Evolutionary conservation across 2,797 vertebrate species (phyloP).

Genomic region (Hirundo rustica): DNA sequence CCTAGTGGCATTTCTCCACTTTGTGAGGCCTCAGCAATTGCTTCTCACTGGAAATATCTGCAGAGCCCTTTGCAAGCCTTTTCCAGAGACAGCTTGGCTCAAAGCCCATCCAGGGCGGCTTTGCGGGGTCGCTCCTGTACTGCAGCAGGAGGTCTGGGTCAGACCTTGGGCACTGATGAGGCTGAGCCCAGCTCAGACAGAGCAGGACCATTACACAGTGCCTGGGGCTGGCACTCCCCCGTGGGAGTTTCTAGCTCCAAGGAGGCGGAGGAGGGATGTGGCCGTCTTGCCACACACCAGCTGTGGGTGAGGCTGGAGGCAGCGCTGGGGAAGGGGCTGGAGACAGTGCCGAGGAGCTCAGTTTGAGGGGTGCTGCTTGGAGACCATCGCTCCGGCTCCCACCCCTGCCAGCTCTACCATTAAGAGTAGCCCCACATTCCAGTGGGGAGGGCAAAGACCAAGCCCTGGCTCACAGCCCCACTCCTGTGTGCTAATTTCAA

Average conservation of each 20-base stretch:
- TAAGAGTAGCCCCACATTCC: background rate
- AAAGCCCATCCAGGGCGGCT: no score
- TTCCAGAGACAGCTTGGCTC: background rate
- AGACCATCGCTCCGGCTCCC: accelerated
- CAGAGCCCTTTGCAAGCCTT: background rate
- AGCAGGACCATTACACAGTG: background rate
- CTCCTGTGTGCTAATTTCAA: slow-evolving; percentile 31
- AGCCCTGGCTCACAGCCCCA: background rate
- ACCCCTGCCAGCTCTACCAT: background rate
- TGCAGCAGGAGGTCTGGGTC: background rate
- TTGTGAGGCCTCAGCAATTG: background rate
- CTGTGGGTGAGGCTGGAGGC: background rate
- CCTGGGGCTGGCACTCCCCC: background rate
- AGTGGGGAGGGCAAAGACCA: accelerated
- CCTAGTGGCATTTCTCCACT: accelerated
- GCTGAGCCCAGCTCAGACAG: background rate
- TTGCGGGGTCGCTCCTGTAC: background rate
- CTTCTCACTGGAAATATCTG: background rate
- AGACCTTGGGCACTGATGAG: accelerated
- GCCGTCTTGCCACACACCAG: accelerated
- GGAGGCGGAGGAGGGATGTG: accelerated
- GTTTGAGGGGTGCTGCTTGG: background rate
- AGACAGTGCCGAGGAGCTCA: background rate
- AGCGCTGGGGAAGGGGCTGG: accelerated
- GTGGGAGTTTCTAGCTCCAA: accelerated